A percentile compares a stretch with the other conserved stretches of the same genome.
These are phyloP conservation scores for Peromyscus californicus DNA, from an alignment of 2,113 vertebrate genomes.

Conservation along the genomic window DNA sequence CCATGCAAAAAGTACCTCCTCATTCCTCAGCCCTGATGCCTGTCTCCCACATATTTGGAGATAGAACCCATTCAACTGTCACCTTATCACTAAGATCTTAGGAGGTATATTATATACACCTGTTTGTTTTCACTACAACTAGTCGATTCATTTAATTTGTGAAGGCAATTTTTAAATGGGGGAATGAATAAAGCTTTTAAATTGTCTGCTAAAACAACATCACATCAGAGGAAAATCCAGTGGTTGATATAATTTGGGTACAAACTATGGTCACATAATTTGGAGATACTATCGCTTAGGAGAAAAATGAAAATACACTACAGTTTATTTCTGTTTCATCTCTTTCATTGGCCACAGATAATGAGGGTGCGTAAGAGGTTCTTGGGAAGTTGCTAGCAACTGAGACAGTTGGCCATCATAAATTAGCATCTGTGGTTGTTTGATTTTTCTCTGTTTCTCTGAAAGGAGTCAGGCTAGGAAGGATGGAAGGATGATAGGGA, in stretches of 20 bases:
- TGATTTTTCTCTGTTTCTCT: neutral
- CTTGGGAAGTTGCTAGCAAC: neutral
- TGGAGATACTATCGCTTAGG: neutral
- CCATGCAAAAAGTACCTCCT: neutral
- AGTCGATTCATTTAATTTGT: neutral
- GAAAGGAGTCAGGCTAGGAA: neutral
- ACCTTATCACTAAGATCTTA: neutral
- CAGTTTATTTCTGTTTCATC: neutral
- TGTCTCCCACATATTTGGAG: neutral
- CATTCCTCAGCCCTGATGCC: neutral
- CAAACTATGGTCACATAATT: neutral
- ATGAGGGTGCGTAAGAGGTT: neutral
- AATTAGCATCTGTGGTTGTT: neutral
- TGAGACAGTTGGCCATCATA: neutral
- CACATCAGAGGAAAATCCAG: constrained; percentile 11
- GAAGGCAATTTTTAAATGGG: constrained; percentile 22
- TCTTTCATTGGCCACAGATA: neutral
- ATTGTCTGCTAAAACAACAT: neutral
- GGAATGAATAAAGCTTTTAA: neutral
- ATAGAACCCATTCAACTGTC: neutral
- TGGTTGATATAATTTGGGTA: neutral
- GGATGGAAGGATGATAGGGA: too few relatives aligned
- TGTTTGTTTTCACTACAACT: neutral
- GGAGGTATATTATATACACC: neutral
- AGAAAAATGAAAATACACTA: neutral